Percentiles rank a stretch among this genome's conserved stretches.
Conservation (phyloP, 2,888 invertebrate species). For the Diarsia mendica region DNA sequence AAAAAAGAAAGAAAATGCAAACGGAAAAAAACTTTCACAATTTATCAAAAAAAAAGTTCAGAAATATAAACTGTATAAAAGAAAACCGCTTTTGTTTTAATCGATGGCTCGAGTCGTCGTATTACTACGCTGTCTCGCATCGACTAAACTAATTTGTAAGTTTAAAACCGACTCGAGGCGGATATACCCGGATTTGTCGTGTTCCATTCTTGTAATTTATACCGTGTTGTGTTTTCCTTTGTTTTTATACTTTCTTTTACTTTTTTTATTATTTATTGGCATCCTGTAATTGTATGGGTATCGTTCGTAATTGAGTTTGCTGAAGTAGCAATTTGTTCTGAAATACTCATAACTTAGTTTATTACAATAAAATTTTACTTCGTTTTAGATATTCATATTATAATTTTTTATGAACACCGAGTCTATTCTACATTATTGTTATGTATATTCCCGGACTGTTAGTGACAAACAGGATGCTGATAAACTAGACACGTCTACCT, state of each 20-base stretch:
- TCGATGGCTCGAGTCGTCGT: constrained; percentile 35
- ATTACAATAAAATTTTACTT: not conserved
- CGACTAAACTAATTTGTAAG: constrained; percentile 70
- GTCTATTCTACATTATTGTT: not conserved
- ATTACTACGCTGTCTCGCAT: constrained; percentile 54
- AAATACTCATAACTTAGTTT: not conserved
- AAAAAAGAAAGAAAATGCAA: not conserved
- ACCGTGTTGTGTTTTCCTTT: constrained; percentile 43
- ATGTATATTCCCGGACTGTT: not conserved
- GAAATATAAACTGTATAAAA: constrained; percentile 31
- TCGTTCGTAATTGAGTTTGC: constrained; percentile 20
- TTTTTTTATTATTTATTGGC: constrained; percentile 45
- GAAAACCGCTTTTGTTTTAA: constrained; percentile 51
- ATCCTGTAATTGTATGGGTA: constrained; percentile 24
- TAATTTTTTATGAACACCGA: not conserved
- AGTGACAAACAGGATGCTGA: too few species aligned
- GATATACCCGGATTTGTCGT: constrained; percentile 64
- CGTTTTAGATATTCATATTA: not conserved
- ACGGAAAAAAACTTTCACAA: constrained; percentile 4
- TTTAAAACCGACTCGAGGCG: constrained; percentile 65
- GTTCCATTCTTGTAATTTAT: constrained; percentile 57
- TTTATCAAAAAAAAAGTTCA: constrained; percentile 5
- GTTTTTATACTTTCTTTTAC: constrained; percentile 21
- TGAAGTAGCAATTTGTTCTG: not conserved
- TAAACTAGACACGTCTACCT: too few species aligned